Evolutionary conservation across 2,888 invertebrate genomes (phyloP), one percentile per base, ranked within the genome.

Genomic region (Ectemnius lituratus): DNA sequence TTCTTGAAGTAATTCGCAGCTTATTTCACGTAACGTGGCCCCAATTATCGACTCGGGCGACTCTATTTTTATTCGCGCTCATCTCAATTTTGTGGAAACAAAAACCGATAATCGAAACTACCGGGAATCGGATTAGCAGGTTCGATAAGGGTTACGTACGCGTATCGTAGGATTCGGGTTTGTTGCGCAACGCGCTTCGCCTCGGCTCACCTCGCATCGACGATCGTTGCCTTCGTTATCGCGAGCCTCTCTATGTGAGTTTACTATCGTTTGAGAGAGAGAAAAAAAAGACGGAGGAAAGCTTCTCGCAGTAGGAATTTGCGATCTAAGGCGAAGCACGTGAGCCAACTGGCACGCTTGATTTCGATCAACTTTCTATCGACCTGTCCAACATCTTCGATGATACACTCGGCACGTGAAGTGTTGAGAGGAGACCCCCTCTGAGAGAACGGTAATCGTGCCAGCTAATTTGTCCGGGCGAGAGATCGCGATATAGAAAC

Each of bases 401-500:
- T 6, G 4, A 37, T 11, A 37, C 37, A 8, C 37, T 8, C 37
- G 8, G 37, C 8, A 37, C 8, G 37, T 37, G 37, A 37, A 37
- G 37, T 37, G 11, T 8, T 37, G 37, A 37, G 37, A 37, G 11
- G 1, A 8, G 8, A 37, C 37, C 37, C 37, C 37, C 37, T 6
- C 37, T 11, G 37, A 37, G 37, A 37, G 37, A 37, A 37, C 37
- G 37, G 37, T 11, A 11, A 37, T 37, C 37, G 11, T 1, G 37
- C 5, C 8, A 8, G 11, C 37, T 37, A 37, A 37, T 37, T 37
- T 37, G 37, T 37, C 6, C 37, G 6, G 37, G 2, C 6, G 3
- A 37, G 37, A 14, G 23, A 57, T 57, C 56, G 45, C 28, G 57
- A 57, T 37, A 37, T 68, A 62, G 68, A 68, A 56, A 20, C 37